Evolutionary conservation across 2,888 invertebrate genomes (phyloP), one percentile per base, ranked within the genome.

Genomic region (Acrobasis repandana): DNA sequence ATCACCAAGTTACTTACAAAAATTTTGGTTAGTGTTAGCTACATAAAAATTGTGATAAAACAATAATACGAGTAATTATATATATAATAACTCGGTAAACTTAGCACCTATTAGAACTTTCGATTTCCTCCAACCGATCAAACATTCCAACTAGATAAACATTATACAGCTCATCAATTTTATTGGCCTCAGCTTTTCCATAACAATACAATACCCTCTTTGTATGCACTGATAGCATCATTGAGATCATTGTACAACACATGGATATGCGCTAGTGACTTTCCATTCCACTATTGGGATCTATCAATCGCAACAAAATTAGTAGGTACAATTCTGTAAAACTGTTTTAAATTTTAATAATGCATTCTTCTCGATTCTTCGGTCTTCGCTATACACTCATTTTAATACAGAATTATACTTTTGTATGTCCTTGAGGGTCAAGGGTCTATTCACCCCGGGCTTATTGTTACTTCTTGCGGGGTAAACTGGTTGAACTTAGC

Each of bases 231-330:
- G 52, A 36, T 36, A 15, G 16, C 34, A 15, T 14, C 6, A 38
- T 11, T n/a, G 14, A 11, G 16, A 15, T 14, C 6, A 38, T 11
- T n/a, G 14, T 5, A 43, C n/a, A 43, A 10, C 14, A 38, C 43
- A 43, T 6, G 43, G 43, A 38, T 11, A 34, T 15, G 9, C 5
- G 8, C 11, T 36, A 16, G 52, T 52, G 36, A 15, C 52, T 52
- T 52, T 52, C 52, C 52, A 52, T 16, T 52, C 16, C 52, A 52
- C 15, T 16, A 52, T 16, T 36, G 51, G 15, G 43, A 10, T 51
- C 50, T 50, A 50, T 50, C n/a, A n/a, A 50, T 28, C 14, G 2
- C 43, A 43, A 43, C 3, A 43, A 43, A 43, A 43, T 14, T 43
- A n/a, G n/a, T n/a, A n/a, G n/a, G 43, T 43, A 43, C 43, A 43